Evolutionary conservation across 2,113 vertebrate species (phyloP).

Genomic region (Hemiscyllium ocellatum): DNA sequence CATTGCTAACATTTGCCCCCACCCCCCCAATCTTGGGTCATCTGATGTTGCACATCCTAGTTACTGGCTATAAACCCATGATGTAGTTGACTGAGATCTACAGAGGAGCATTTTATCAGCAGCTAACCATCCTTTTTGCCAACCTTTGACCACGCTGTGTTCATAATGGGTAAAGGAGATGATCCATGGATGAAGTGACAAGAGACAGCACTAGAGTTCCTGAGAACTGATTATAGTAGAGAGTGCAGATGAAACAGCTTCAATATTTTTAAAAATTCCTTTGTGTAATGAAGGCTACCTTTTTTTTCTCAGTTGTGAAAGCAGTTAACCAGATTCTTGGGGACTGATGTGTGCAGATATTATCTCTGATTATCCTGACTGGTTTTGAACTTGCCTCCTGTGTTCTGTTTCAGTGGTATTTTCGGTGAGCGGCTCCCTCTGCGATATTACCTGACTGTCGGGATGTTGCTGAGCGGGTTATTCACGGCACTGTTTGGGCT

Average conservation of each 20-base stretch:
- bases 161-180: neutral
- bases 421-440: constrained; percentile 92
- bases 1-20: neutral
- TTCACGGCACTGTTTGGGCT: constrained; percentile 82
- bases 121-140: neutral
- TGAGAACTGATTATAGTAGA: neutral
- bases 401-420: constrained; percentile 66
- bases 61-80: neutral
- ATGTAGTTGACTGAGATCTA: neutral
- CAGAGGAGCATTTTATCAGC: neutral
- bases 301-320: too few relatives aligned
- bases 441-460: constrained; percentile 79
- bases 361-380: neutral
- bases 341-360: neutral
- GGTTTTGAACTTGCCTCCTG: neutral
- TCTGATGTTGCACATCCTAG: neutral
- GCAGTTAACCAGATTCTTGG: neutral
- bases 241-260: neutral
- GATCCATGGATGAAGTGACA: neutral
- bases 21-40: neutral
- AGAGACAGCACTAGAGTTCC: neutral
- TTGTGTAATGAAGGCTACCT: neutral
- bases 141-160: neutral
- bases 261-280: neutral
- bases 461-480: constrained; percentile 83